phyloP scores from a whole-genome alignment of 2,797 vertebrate genomes.

The Mormyrus proboscirostris region DNA sequence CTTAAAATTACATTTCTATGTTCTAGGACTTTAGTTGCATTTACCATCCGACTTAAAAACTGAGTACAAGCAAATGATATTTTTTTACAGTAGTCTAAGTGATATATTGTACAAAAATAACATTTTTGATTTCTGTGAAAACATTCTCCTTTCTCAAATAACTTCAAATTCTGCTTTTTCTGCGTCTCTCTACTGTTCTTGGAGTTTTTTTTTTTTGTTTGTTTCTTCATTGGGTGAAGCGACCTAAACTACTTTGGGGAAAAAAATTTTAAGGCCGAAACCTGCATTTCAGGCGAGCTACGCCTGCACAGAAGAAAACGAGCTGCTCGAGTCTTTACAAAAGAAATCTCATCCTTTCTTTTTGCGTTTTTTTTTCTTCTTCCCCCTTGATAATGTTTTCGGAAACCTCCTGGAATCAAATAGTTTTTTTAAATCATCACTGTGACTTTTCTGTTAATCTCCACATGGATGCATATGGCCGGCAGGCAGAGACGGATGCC shows the following conservation, averaged over 20 bases:
- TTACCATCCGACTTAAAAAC: constrained; percentile 83
- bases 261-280: constrained; percentile 53
- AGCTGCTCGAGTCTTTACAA: constrained; percentile 33
- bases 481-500: constrained; percentile 65
- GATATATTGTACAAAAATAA: constrained; percentile 97
- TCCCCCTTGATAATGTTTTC: constrained; percentile 50
- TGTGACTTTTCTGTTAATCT: constrained; percentile 57
- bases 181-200: constrained; percentile 32
- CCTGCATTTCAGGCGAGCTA: constrained; percentile 43
- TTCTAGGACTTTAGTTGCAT: constrained; percentile 85
- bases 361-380: constrained; percentile 51
- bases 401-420: constrained; percentile 46
- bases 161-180: constrained; percentile 66
- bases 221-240: constrained; percentile 56
- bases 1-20: constrained; percentile 92
- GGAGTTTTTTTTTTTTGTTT: constrained; percentile 30
- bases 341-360: constrained; percentile 34
- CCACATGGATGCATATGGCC: constrained; percentile 68
- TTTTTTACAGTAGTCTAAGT: constrained; percentile 79
- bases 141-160: constrained; percentile 73
- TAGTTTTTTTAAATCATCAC: not conserved
- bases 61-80: constrained; percentile 87
- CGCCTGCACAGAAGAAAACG: constrained; percentile 11
- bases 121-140: constrained; percentile 90
- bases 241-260: constrained; percentile 53